These are phyloP conservation scores for Drosophila robusta DNA, from an alignment of 2,888 invertebrate species.

Conservation along the genomic window DNA sequence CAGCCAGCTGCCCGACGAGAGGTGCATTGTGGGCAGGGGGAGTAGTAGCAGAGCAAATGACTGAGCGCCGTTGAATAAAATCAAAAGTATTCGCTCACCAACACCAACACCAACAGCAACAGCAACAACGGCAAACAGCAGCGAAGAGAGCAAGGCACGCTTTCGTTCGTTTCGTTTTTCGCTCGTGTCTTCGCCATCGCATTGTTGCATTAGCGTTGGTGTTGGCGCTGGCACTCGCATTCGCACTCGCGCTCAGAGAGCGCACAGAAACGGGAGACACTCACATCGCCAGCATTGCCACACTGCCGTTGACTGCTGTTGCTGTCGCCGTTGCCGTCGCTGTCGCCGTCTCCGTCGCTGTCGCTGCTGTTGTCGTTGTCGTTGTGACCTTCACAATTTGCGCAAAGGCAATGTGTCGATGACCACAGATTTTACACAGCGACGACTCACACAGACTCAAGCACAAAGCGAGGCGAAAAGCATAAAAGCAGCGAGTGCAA, in stretches of 20 bases:
- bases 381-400: constrained; percentile 86
- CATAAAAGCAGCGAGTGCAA: constrained; percentile 76
- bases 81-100: constrained; percentile 69
- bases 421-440: constrained; percentile 84
- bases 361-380: constrained; percentile 75
- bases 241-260: constrained; percentile 13
- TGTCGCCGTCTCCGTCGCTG: constrained; percentile 42
- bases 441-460: constrained; percentile 38
- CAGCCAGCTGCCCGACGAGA: constrained; percentile 33
- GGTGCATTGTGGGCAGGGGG: constrained; percentile 4
- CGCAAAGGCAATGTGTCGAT: constrained; percentile 86
- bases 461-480: constrained; percentile 52
- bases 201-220: constrained; percentile 65
- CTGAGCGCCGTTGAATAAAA: constrained; percentile 64
- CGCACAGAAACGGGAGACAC: constrained; percentile 34
- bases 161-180: constrained; percentile 55
- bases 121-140: constrained; percentile 15
- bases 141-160: constrained; percentile 65
- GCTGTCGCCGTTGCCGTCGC: constrained; percentile 26
- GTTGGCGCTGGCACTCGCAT: constrained; percentile 26
- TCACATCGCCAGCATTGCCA: constrained; percentile 60
- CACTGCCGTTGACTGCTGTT: constrained; percentile 54
- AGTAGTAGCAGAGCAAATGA: constrained; percentile 15
- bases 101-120: constrained; percentile 26
- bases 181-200: constrained; percentile 49